Evolutionary conservation across 2,888 invertebrate species (phyloP).

Genomic region (Pocota personata): DNA sequence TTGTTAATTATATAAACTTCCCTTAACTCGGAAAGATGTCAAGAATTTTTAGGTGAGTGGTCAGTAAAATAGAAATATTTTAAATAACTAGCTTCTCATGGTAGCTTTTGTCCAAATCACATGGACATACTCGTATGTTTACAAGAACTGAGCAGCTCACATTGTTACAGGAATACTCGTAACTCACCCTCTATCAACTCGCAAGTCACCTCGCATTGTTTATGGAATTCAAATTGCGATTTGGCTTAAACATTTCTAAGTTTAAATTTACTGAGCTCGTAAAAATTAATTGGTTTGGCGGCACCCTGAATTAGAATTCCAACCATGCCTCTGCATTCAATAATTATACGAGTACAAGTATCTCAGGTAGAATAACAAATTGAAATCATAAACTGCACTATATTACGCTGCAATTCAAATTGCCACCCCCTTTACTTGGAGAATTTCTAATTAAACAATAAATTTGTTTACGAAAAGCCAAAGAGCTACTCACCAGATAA

Average conservation of each 20-base stretch:
- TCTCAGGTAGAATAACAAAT: constrained; percentile 1
- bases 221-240: too few species aligned
- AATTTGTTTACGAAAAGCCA: background rate
- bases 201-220: too few species aligned
- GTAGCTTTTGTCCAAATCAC: too few species aligned
- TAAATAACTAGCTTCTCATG: too few species aligned
- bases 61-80: too few species aligned
- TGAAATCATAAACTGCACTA: background rate
- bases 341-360: background rate
- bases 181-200: too few species aligned
- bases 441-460: background rate
- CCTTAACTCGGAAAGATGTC: too few species aligned
- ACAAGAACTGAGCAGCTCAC: too few species aligned
- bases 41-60: too few species aligned
- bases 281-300: background rate
- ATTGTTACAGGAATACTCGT: too few species aligned
- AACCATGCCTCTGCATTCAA: background rate
- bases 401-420: background rate
- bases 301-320: constrained; percentile 1
- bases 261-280: background rate
- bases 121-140: too few species aligned
- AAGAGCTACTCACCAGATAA: background rate
- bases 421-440: background rate
- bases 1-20: too few species aligned
- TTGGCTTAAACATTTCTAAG: background rate